phyloP scores from a whole-genome alignment of 2,888 invertebrate genomes.

The Apotomis turbidana region DNA sequence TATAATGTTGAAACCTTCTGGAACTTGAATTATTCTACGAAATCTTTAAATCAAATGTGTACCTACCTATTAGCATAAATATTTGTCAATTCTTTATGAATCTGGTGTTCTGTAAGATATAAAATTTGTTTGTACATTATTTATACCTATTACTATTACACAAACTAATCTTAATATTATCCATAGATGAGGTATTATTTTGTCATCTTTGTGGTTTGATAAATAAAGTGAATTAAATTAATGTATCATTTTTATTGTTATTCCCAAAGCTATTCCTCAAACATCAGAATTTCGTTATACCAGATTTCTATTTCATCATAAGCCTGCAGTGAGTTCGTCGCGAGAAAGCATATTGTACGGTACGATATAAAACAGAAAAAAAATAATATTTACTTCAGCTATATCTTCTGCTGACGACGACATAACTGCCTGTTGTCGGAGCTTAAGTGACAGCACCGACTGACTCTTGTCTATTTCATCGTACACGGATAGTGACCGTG shows the following conservation, averaged over 20 bases:
- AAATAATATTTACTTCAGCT: too few species aligned
- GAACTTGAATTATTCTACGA: neutral
- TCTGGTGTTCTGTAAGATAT: slow-evolving; percentile 18
- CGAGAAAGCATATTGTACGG: too few species aligned
- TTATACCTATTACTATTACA: neutral
- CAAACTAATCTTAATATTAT: slow-evolving; percentile 49
- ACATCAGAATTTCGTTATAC: too few species aligned
- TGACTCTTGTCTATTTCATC: too few species aligned
- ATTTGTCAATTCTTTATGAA: slow-evolving; percentile 3
- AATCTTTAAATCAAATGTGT: neutral
- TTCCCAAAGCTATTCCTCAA: too few species aligned
- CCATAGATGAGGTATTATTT: slow-evolving; percentile 80
- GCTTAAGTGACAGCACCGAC: too few species aligned
- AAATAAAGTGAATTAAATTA: slow-evolving; percentile 79
- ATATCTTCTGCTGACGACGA: too few species aligned
- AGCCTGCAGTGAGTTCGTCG: too few species aligned
- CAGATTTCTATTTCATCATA: too few species aligned
- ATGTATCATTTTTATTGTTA: slow-evolving; percentile 45
- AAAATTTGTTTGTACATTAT: slow-evolving; percentile 9
- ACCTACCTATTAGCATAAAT: neutral
- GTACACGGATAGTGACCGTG: too few species aligned
- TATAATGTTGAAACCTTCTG: neutral
- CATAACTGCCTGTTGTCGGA: too few species aligned
- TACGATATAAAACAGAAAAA: too few species aligned
- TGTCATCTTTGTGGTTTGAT: slow-evolving; percentile 80